phyloP scores from a whole-genome alignment of 2,888 invertebrate genomes.

The Spialia ferax region DNA sequence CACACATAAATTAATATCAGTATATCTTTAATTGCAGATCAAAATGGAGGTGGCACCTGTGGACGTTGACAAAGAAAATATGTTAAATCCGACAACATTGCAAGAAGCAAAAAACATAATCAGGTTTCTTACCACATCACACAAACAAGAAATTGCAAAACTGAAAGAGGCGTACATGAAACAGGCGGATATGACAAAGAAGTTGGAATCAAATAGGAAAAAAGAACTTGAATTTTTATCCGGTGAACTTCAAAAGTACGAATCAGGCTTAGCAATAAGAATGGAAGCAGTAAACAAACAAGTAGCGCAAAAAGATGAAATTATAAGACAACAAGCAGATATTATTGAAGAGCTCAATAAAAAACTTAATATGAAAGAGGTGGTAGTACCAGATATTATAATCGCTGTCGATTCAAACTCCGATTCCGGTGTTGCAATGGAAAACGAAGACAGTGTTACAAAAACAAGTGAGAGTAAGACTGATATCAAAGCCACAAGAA shows the following conservation, averaged over 20 bases:
- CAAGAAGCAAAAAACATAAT: constrained; percentile 81
- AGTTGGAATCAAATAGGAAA: constrained; percentile 76
- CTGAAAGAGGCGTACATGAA: constrained; percentile 70
- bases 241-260: constrained; percentile 77
- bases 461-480: constrained; percentile 64
- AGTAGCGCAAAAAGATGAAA: constrained; percentile 74
- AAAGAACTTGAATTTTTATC: constrained; percentile 79
- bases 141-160: constrained; percentile 76
- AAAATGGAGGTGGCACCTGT: constrained; percentile 58
- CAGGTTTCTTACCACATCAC: constrained; percentile 77
- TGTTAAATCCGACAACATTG: constrained; percentile 71
- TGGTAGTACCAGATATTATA: constrained; percentile 67
- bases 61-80: constrained; percentile 62
- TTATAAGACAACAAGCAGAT: constrained; percentile 70
- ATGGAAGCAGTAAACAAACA: constrained; percentile 74
- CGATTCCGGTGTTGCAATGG: constrained; percentile 79
- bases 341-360: constrained; percentile 71
- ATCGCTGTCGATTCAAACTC: constrained; percentile 77
- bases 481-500: constrained; percentile 69
- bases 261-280: constrained; percentile 73
- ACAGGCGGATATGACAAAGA: constrained; percentile 74
- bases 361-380: constrained; percentile 62
- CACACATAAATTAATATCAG: not conserved
- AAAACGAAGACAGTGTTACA: constrained; percentile 66
- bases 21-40: constrained; percentile 62